Conservation (phyloP, 2,797 vertebrate species). For the Babyrousa celebensis region DNA sequence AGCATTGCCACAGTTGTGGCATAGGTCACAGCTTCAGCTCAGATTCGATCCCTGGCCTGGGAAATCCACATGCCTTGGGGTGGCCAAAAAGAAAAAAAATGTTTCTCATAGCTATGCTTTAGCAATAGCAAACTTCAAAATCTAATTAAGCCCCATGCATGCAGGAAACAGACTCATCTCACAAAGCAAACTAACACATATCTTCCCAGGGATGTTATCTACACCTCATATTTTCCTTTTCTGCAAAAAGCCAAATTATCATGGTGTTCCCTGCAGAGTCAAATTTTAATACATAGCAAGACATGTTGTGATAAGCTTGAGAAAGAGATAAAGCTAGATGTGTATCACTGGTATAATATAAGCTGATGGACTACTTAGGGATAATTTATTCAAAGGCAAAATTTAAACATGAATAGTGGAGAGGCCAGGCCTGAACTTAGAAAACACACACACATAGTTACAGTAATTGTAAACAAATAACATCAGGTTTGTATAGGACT, state of each 20-base stretch:
- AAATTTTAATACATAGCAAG: constrained; percentile 74
- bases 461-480: neutral
- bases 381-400: constrained; percentile 61
- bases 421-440: neutral
- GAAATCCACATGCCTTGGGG: too few relatives aligned
- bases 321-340: constrained; percentile 64
- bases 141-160: constrained; percentile 70
- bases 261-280: constrained; percentile 59
- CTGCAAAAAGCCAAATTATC: constrained; percentile 59
- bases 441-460: constrained; percentile 15
- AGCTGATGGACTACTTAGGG: constrained; percentile 17
- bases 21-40: too few relatives aligned
- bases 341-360: constrained; percentile 36
- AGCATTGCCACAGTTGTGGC: too few relatives aligned
- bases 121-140: constrained; percentile 78
- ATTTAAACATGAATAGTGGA: constrained; percentile 29
- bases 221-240: constrained; percentile 42
- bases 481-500: neutral
- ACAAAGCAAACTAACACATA: constrained; percentile 65
- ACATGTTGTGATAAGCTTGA: constrained; percentile 67
- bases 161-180: constrained; percentile 55
- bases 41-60: too few relatives aligned
- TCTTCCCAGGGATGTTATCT: constrained; percentile 69
- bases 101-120: neutral
- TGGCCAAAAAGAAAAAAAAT: too few relatives aligned